A percentile compares a stretch with the other conserved stretches of the same genome.
Evolutionary conservation across 23 tunicate species (phyloP).

Genomic region (Trididemnum nubilum): DNA sequence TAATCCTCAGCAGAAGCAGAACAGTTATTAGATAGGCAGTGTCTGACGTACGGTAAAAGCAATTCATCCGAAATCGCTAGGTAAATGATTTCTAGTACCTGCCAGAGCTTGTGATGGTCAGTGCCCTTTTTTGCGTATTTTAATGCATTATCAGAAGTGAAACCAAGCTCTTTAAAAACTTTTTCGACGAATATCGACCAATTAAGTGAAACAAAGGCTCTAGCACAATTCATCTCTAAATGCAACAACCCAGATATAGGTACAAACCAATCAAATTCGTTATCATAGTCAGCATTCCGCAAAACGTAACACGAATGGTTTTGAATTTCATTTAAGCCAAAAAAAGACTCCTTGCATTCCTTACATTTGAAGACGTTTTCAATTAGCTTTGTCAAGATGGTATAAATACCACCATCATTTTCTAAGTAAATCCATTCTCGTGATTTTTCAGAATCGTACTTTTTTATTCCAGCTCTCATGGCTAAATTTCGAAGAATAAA

Average conservation of each 20-base stretch:
- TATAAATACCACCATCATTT: not conserved
- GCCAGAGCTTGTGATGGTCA: constrained; percentile 14
- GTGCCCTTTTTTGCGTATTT: constrained; percentile 8
- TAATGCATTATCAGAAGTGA: not conserved
- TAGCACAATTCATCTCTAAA: constrained; percentile 16
- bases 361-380: constrained; percentile 8
- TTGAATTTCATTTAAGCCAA: not conserved
- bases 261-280: constrained; percentile 15
- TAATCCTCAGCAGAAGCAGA: not conserved
- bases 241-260: constrained; percentile 6
- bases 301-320: not conserved
- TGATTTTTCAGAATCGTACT: not conserved
- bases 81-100: constrained; percentile 1
- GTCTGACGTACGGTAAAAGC: not conserved
- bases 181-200: constrained; percentile 8
- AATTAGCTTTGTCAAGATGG: not conserved
- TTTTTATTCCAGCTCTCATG: not conserved
- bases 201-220: constrained; percentile 5
- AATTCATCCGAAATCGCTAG: constrained; percentile 9
- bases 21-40: not conserved
- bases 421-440: not conserved
- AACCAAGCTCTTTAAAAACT: constrained; percentile 3
- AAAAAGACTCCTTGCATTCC: not conserved
- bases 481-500: constrained; percentile 2
- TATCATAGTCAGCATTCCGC: not conserved